Base-by-base conservation (phyloP, 2,113 vertebrate species). In the Turnix velox region DNA sequence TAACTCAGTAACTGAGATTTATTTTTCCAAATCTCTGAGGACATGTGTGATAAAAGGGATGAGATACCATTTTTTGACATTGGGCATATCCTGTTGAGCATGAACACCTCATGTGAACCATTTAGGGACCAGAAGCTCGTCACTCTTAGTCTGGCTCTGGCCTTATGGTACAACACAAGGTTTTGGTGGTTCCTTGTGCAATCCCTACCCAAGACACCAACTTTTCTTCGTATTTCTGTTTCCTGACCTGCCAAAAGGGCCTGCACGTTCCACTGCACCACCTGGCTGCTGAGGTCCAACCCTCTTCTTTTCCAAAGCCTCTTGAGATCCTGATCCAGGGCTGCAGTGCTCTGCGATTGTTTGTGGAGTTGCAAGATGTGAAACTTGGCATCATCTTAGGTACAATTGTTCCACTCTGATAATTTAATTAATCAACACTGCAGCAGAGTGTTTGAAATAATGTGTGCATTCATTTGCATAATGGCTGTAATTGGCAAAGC, bases 351-450 rank as follows among this genome's bases (percentile, higher is more conserved):
- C 65, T 84, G 48, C 65, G 68, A 54, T 43, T 66, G 62, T 52
- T 25, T 42, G 6, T 48, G 42, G 66, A 62, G 51, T 59, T 81
- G 52, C 22, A 33, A 88, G 80, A 90, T 82, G 84, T 90, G 90
- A 96, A 96, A 92, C 54, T 58, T 93, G 93, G 89, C 91, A 88
- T 85, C 72, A 27, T 93, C 93, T 92, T 94, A 72, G 52, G 87
- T 97, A 66, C 73, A 94, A 94, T 92, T 94, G 77, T 94, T 95
- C 94, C 76, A 88, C 92, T 96, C 80, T 95, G 90, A 96, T 97
- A 96, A 96, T 96, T 90, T 95, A 95, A 95, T 97, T 96, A 97
- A 94, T 96, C 92, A 93, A 93, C 90, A 88, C 75, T 80, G 88
- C 82, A 74, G 89, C 89, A 76, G 90, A 93, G 94, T 91, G 95